Evolutionary conservation across 2,888 invertebrate genomes (phyloP).

Genomic region (Steinernema scapterisci): DNA sequence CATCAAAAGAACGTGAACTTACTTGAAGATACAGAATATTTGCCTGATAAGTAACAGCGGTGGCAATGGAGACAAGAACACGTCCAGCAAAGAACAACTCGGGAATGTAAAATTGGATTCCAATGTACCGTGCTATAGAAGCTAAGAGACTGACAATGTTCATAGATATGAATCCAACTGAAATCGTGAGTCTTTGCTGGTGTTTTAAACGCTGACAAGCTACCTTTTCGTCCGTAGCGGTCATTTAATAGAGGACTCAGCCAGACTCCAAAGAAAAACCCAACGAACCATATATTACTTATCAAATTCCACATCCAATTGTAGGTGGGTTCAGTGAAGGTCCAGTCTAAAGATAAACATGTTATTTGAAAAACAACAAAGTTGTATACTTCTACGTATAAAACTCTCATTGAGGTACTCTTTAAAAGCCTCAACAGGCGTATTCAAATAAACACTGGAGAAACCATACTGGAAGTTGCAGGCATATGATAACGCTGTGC

Average conservation of each 20-base stretch:
- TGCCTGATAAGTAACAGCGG: constrained; percentile 57
- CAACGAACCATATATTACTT: constrained; percentile 59
- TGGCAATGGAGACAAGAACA: constrained; percentile 54
- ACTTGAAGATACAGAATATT: constrained; percentile 56
- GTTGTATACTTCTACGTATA: constrained; percentile 17
- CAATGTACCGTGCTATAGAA: constrained; percentile 44
- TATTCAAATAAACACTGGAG: constrained; percentile 56
- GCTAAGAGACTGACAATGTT: constrained; percentile 46
- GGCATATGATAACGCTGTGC: constrained; percentile 45
- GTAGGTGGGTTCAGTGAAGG: constrained; percentile 42
- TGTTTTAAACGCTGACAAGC: no score
- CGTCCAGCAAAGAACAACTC: constrained; percentile 50
- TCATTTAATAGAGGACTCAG: constrained; percentile 57
- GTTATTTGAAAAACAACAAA: not conserved
- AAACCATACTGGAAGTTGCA: constrained; percentile 59
- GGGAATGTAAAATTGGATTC: constrained; percentile 45
- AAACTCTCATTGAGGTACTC: constrained; percentile 36
- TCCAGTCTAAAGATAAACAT: constrained; percentile 19
- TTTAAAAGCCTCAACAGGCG: constrained; percentile 55
- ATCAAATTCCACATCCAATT: constrained; percentile 55
- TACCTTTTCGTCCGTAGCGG: constrained; percentile 55
- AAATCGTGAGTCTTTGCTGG: constrained; percentile 33
- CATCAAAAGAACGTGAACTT: not conserved
- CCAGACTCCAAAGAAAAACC: constrained; percentile 57
- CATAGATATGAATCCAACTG: constrained; percentile 54